Base-by-base conservation (phyloP, 2,113 vertebrate species). In the Cyanoderma ruficeps region DNA sequence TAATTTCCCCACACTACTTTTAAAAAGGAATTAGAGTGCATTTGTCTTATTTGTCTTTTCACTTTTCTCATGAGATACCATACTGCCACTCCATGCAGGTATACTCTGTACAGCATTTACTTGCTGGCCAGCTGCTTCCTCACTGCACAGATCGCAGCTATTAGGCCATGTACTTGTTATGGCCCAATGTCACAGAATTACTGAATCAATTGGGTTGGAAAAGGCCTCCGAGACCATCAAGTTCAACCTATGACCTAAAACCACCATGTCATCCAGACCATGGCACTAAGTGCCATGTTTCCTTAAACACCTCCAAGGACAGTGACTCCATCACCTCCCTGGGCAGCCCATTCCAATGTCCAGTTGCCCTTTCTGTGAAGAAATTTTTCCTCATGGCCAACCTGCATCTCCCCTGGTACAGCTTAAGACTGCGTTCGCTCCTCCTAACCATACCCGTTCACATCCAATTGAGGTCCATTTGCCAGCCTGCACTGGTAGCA, bases 101-200 rank as follows among this genome's bases (percentile, higher is more conserved):
- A 27, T 1, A 16, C 1, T 9, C n/a, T 30, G 46, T 1, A 12
- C 0, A 19, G 33, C 27, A 17, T 25, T 30, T 28, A 12, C 24
- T 11, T 11, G 67, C n/a, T 11, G 37, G 33, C 13, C 57, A 30
- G 44, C n/a, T 22, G 53, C 44, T 23, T 37, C 63, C 37, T 37
- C 37, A 3, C 28, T 1, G 24, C 28, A 11, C 1, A 0, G 60
- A 30, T 0, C 1, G 0, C 2, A 47, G 52, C 22, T 14, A 1
- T 4, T 1, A 33, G 63, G 64, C n/a, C 79, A 28, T 2, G 6
- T 0, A 8, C 23, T 2, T 74, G 33, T n/a, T 22, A 69, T 8
- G n/a, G 42, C 15, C 15, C 41, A 42, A 22, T 19, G 18, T 17
- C 53, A 68, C 20, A 68, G 42, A 72, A 42, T 33, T 35, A 74